Percentiles rank a stretch among this genome's conserved stretches.
phyloP scores from a whole-genome alignment of 2,888 invertebrate genomes.

The Hyppa rectilinea region DNA sequence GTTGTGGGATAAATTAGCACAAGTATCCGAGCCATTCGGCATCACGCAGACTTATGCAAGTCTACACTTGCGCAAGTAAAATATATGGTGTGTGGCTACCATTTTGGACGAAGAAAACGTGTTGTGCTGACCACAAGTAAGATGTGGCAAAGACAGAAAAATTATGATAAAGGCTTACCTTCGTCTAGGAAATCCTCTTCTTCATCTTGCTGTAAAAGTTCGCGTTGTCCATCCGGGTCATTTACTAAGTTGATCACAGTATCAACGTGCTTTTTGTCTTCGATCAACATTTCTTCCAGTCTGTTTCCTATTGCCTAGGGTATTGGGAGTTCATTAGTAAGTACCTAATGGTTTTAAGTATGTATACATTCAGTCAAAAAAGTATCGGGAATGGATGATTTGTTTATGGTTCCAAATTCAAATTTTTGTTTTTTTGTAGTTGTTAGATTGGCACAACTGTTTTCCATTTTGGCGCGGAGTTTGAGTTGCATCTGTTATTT shows the following conservation, averaged over 20 bases:
- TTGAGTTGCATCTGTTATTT: no score
- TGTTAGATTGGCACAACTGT: no score
- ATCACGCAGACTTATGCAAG: no score
- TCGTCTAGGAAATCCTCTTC: constrained; percentile 99
- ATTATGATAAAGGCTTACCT: constrained; percentile 87
- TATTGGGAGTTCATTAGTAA: not conserved
- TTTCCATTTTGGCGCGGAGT: no score
- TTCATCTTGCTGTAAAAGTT: constrained; percentile 95
- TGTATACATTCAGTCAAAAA: no score
- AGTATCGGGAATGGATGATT: no score
- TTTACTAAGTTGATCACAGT: constrained; percentile 92
- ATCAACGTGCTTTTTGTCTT: constrained; percentile 94
- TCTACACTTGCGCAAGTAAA: no score
- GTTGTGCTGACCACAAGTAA: not conserved
- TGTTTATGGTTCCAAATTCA: no score
- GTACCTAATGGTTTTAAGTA: not conserved
- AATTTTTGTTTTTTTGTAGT: no score
- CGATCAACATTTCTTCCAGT: constrained; percentile 96
- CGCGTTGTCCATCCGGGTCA: constrained; percentile 95
- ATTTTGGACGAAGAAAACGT: not conserved
- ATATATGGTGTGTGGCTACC: no score
- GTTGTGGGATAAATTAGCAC: no score
- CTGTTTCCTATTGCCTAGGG: constrained; percentile 94
- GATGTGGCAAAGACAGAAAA: not conserved
- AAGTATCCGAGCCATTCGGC: no score